These are phyloP conservation scores for Nannoperca australis DNA, from an alignment of 2,797 vertebrate species.

Conservation along the genomic window DNA sequence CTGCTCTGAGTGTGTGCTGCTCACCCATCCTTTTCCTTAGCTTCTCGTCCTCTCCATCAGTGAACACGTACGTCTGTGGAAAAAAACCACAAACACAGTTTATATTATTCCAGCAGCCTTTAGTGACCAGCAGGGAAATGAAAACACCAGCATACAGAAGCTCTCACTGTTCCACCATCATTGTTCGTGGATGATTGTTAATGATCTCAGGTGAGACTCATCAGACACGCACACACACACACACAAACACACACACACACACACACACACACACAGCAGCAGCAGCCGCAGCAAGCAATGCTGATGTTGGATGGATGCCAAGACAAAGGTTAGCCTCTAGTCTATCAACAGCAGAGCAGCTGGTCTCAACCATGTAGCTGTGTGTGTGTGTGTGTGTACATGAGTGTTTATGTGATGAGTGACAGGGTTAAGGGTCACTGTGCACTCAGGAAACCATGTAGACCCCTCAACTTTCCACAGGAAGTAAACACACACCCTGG, in stretches of 20 bases:
- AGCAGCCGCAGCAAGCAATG: background rate
- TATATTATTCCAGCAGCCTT: conserved; percentile 49
- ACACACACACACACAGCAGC: too few species aligned
- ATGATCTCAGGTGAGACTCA: conserved; percentile 66
- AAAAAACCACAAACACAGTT: conserved; percentile 34
- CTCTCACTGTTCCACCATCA: conserved; percentile 2
- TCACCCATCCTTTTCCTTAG: conserved; percentile 93
- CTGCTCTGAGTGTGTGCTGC: conserved; percentile 51
- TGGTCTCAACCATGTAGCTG: conserved; percentile 9
- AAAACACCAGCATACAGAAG: conserved; percentile 21
- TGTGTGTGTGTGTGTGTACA: conserved; percentile 7
- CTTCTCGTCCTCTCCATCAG: conserved; percentile 92
- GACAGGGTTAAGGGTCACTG: conserved; percentile 61
- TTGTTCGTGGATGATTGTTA: conserved; percentile 38
- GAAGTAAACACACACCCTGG: conserved; percentile 54
- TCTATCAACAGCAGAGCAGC: conserved; percentile 67
- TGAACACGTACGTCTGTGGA: conserved; percentile 96
- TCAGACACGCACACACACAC: conserved; percentile 1
- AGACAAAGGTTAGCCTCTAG: conserved; percentile 43
- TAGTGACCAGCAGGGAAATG: conserved; percentile 20
- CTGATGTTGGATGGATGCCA: conserved; percentile 46
- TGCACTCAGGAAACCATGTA: conserved; percentile 61
- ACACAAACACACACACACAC: background rate
- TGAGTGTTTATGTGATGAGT: conserved; percentile 50
- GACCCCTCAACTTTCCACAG: conserved; percentile 65